These are phyloP conservation scores for Microctonus brassicae DNA, from an alignment of 2,888 invertebrate species.

Conservation along the genomic window DNA sequence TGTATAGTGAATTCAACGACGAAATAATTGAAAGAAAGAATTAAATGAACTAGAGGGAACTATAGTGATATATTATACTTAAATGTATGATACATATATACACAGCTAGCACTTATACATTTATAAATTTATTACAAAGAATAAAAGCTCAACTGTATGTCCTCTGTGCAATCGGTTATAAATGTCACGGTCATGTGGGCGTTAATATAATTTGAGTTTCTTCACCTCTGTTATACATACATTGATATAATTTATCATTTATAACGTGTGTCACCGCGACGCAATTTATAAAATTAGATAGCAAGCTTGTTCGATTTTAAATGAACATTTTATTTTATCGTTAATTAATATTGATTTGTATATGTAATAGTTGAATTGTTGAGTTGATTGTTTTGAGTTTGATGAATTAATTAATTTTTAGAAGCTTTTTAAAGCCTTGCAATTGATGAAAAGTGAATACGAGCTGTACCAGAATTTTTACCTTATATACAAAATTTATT, in stretches of 20 bases:
- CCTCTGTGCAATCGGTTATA: slow-evolving; percentile 23
- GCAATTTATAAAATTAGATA: slow-evolving; percentile 20
- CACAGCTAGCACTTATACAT: no score
- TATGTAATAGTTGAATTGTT: no score
- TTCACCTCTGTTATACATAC: slow-evolving; percentile 26
- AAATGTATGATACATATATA: no score
- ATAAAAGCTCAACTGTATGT: neutral
- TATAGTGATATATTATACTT: no score
- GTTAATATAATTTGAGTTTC: slow-evolving; percentile 28
- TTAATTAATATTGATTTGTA: neutral
- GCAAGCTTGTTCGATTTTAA: neutral
- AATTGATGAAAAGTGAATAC: no score
- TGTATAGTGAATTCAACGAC: neutral
- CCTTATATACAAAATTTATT: no score
- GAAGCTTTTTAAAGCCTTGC: no score
- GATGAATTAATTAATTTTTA: no score
- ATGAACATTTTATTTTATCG: neutral
- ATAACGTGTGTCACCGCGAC: neutral
- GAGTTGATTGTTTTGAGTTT: no score
- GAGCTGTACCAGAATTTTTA: no score
- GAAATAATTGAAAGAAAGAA: slow-evolving; percentile 2
- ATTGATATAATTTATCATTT: slow-evolving; percentile 32
- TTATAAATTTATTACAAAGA: neutral
- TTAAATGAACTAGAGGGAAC: no score
- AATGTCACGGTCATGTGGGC: slow-evolving; percentile 34